Base-by-base conservation (phyloP, 1,140 invertebrate species). In the Panonychus citri region DNA sequence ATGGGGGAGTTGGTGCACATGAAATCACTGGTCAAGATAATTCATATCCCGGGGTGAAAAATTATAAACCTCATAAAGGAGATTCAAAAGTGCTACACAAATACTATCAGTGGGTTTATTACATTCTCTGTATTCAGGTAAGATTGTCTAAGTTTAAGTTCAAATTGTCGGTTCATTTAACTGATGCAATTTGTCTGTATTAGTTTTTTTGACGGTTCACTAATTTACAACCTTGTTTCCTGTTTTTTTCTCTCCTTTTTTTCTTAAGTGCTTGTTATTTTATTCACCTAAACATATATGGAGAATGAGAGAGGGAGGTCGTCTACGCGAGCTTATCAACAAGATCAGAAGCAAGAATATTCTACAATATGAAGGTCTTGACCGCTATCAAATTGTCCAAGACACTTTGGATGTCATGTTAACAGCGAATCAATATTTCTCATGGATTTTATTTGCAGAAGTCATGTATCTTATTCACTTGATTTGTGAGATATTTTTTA, bases 281-380 rank as follows among this genome's bases (percentile, higher is more conserved):
- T 95, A 96, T 69, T 77, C 86, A 26, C 90, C 91, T 2, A 88
- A 91, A 69, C 87, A 86, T 69, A 67, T 95, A 5, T 95, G 90
- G 90, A 80, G 84, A 63, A 73, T 77, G 25, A 84, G 26, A 13
- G 59, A 60, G 40, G 61, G 60, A 0, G 64, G 64, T 12, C 15
- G 54, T 1, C 66, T 80, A 15, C 69, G 72, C 51, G 63, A 69
- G 34, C 59, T 78, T 0, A 68, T 74, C 8, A 62, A 66, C 12
- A 71, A 75, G 57, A 65, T 77, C 4, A 64, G 70, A 64, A 66
- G 66, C 54, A 65, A 59, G n/a, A 48, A 57, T 39, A 40, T 64
- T 4, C 34, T 49, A 24, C 53, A 59, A 24, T 19, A 30, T 7
- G 28, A 34, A 17, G 30, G 27, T 30, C 17, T 17, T 21, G 52